Evolutionary conservation across 2,113 vertebrate genomes (phyloP), one percentile per base, ranked within the genome.

Genomic region (Pseudorectes ferrugineus): DNA sequence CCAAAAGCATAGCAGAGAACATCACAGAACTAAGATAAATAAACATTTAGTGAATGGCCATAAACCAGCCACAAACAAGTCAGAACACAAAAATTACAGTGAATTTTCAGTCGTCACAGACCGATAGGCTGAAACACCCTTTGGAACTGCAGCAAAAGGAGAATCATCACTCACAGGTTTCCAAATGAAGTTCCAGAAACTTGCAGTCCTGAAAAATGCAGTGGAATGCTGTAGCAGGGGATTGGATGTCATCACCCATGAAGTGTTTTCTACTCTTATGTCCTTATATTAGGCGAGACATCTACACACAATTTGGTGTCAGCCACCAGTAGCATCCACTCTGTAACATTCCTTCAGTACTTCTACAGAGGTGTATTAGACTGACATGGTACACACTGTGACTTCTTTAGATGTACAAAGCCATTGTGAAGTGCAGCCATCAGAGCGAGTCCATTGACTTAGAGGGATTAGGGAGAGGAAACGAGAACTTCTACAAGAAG

Each of bases 81-180:
- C 3, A 73, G 36, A 91, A 73, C 8, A 28, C 8, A 5, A 91
- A 85, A 80, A 84, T 21, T 24, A 31, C 1, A 63, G 46, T 33
- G 63, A 80, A 49, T 67, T 80, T 80, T 86, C 45, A 70, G 35
- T 20, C 35, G 66, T 20, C 23, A 13, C 3, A 79, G 79, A 55
- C 22, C 0, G 0, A 59, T 4, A 36, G 46, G 28, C 35, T 51
- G 45, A 89, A 91, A 71, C 4, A 52, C 28, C 62, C 14, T 35
- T 23, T 28, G 46, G 21, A 84, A 73, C 3, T 63, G 43, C 18
- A 66, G 33, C 8, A 11, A 68, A 82, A 61, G 28, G 31, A 70
- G 33, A 62, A 71, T 31, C 55, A 74, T 3, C 24, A 55, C 14
- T 9, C 29, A 46, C 2, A 67, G 18, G 11, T 74, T 92, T 88